These are phyloP conservation scores for Acleris sparsana DNA, from an alignment of 2,888 invertebrate genomes.

Conservation along the genomic window DNA sequence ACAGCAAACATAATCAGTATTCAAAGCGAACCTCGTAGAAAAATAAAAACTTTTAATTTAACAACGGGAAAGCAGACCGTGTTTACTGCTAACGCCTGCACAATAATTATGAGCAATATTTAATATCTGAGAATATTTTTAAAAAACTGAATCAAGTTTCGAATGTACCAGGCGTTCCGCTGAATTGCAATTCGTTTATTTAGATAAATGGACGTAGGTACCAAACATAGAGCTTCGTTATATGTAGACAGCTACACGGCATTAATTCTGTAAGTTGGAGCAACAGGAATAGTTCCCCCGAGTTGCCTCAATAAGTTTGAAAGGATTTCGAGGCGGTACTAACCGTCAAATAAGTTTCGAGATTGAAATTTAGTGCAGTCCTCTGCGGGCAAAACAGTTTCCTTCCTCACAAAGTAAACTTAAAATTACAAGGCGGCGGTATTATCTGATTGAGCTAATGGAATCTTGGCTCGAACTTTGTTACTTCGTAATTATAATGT, in stretches of 20 bases:
- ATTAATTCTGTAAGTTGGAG: conserved; percentile 35
- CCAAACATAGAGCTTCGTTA: conserved; percentile 3
- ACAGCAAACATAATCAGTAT: conserved; percentile 68
- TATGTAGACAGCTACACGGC: conserved; percentile 20
- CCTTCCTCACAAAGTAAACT: conserved; percentile 35
- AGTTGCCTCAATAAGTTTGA: conserved; percentile 59
- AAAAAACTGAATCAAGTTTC: conserved; percentile 11
- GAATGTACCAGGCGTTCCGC: conserved; percentile 20
- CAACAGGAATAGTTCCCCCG: conserved; percentile 41
- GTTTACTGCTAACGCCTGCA: conserved; percentile 52
- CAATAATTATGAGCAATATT: conserved; percentile 56
- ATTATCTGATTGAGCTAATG: conserved; percentile 35
- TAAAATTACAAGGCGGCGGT: conserved; percentile 34
- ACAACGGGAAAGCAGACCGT: conserved; percentile 18
- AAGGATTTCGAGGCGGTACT: conserved; percentile 57
- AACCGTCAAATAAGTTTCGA: conserved; percentile 58
- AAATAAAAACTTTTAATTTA: conserved; percentile 32
- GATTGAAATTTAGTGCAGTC: conserved; percentile 55
- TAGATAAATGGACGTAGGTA: neutral
- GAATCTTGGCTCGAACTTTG: conserved; percentile 31
- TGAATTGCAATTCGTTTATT: conserved; percentile 19
- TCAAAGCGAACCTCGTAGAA: conserved; percentile 60
- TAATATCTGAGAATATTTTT: conserved; percentile 32
- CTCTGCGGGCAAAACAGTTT: conserved; percentile 42
- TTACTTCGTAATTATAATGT: conserved; percentile 29